A percentile compares a stretch with the other conserved stretches of the same genome.
phyloP scores from a whole-genome alignment of 2,113 vertebrate genomes.

The Sminthopsis crassicaudata region DNA sequence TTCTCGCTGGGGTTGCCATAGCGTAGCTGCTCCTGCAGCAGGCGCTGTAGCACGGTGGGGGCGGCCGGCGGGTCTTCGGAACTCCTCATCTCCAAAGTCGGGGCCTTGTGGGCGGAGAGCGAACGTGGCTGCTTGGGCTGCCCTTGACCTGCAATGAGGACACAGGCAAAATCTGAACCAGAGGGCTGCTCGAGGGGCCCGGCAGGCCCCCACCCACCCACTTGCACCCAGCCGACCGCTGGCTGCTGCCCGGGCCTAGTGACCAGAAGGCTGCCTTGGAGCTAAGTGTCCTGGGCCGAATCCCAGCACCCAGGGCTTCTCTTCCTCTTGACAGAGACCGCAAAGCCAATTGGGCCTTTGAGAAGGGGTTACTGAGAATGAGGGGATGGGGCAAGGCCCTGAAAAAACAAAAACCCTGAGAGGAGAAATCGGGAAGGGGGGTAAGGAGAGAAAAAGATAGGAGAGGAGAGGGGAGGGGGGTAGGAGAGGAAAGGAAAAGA shows the following conservation, averaged over 20 bases:
- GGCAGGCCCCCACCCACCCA: neutral
- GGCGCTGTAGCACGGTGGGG: slow-evolving; percentile 95
- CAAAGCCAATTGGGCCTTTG: neutral
- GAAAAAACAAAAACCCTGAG: no score
- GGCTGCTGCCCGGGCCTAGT: neutral
- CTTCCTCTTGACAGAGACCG: neutral
- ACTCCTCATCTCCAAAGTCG: slow-evolving; percentile 94
- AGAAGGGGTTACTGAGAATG: neutral
- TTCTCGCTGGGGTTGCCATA: slow-evolving; percentile 92
- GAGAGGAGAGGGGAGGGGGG: no score
- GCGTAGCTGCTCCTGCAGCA: slow-evolving; percentile 98
- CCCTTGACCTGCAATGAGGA: slow-evolving; percentile 87
- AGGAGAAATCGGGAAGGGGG: no score
- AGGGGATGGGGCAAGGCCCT: neutral
- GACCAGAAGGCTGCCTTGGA: no score
- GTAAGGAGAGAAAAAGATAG: no score
- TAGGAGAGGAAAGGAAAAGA: no score
- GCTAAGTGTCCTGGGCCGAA: neutral
- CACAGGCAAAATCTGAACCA: slow-evolving; percentile 65
- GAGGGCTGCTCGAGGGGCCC: no score
- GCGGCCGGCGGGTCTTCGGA: slow-evolving; percentile 91
- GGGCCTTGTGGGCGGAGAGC: slow-evolving; percentile 90
- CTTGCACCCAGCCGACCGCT: neutral
- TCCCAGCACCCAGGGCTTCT: neutral
- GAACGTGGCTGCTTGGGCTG: slow-evolving; percentile 88